Percentiles rank a stretch among this genome's conserved stretches.
Conservation (phyloP, 2,113 vertebrate genomes). For the Motacilla alba region DNA sequence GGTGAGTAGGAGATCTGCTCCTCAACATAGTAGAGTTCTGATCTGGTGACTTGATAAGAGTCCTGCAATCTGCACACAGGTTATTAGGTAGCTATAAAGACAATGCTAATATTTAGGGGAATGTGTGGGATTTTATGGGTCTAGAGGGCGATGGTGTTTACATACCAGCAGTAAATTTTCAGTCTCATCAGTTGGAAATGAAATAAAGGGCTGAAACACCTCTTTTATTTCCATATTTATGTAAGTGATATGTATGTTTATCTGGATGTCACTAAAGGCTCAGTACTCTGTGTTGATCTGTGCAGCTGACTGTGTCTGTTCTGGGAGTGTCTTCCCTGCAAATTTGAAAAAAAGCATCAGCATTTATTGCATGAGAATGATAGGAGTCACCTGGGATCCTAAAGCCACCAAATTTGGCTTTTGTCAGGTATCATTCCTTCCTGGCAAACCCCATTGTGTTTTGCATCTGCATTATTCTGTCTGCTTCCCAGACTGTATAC, state of each 20-base stretch:
- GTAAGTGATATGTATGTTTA: not conserved
- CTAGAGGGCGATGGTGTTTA: not conserved
- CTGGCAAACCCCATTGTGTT: not conserved
- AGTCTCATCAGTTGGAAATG: not conserved
- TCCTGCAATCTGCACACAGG: not conserved
- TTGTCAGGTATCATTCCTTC: not conserved
- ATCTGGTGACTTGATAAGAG: not conserved
- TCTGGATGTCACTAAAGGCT: not conserved
- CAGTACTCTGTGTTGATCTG: not conserved
- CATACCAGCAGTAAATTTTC: not conserved
- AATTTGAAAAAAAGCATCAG: not conserved
- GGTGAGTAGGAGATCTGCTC: not conserved
- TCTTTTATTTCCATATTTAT: not conserved
- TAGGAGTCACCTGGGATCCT: not conserved
- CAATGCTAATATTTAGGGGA: not conserved
- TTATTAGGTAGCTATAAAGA: not conserved
- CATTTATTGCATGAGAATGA: not conserved
- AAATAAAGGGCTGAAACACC: not conserved
- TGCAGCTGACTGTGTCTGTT: not conserved
- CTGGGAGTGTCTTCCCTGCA: not conserved
- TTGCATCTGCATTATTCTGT: not conserved
- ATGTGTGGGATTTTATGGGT: not conserved
- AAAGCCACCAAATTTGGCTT: not conserved
- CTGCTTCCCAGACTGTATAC: not conserved
- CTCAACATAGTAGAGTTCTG: rapidly evolving